Conservation (phyloP, 2,797 vertebrate genomes). For the Mus caroli region DNA sequence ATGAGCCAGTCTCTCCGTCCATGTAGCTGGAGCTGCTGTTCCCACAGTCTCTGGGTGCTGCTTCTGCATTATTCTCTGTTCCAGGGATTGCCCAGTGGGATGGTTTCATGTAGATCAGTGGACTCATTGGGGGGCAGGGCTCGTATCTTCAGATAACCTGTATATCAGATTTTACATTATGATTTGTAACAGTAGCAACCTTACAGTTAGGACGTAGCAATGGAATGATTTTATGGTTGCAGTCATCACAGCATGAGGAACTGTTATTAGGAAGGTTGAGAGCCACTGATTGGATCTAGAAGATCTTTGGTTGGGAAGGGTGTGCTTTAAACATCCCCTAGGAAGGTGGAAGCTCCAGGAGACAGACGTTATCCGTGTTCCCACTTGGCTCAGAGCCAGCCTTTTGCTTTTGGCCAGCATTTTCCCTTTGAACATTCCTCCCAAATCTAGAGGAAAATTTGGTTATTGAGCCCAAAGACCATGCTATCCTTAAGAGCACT, state of each 20-base stretch:
- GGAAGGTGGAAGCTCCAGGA: neutral
- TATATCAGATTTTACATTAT: neutral
- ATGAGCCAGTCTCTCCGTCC: neutral
- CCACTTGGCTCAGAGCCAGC: neutral
- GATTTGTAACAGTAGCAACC: neutral
- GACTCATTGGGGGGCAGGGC: neutral
- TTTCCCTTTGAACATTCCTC: neutral
- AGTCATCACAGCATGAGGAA: neutral
- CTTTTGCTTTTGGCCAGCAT: neutral
- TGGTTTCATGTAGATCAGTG: neutral
- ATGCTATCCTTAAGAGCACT: neutral
- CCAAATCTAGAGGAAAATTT: neutral
- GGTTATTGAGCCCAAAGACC: neutral
- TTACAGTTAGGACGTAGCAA: neutral
- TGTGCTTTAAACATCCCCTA: neutral
- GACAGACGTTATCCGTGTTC: neutral
- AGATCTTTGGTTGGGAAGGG: neutral
- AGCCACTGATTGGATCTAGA: neutral
- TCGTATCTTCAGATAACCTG: neutral
- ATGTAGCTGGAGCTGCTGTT: neutral
- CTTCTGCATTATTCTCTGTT: neutral
- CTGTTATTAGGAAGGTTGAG: neutral
- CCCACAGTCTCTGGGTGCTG: neutral
- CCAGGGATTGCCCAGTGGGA: neutral
- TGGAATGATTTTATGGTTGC: too few species aligned